phyloP scores from a whole-genome alignment of 1,140 invertebrate species.

The Charaxes varanes region DNA sequence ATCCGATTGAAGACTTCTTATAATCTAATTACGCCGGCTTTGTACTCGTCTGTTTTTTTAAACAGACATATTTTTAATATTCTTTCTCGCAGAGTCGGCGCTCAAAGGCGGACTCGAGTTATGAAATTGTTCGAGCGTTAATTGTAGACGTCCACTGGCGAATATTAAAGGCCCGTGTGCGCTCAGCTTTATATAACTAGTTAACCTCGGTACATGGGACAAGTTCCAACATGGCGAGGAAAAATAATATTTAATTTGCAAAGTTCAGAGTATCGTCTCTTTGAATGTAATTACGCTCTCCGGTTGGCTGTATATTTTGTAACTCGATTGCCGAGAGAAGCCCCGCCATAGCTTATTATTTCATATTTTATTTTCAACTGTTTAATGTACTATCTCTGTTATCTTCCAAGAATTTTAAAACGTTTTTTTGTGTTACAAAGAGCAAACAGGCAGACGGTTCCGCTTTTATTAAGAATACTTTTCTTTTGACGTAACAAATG shows the following conservation, averaged over 20 bases:
- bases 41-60: conserved; percentile 38
- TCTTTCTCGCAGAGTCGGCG: conserved; percentile 43
- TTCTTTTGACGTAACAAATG: too few species aligned
- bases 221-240: conserved; percentile 34
- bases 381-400: too few species aligned
- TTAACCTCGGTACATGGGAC: conserved; percentile 44
- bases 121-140: conserved; percentile 67
- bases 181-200: conserved; percentile 47
- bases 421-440: too few species aligned
- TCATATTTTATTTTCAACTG: too few species aligned
- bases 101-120: conserved; percentile 65
- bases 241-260: conserved; percentile 60
- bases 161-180: conserved; percentile 62
- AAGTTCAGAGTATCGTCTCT: conserved; percentile 34
- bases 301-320: conserved; percentile 11
- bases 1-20: conserved; percentile 15
- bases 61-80: conserved; percentile 53
- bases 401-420: too few species aligned
- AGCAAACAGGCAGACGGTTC: too few species aligned
- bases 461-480: too few species aligned
- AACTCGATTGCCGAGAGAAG: conserved; percentile 20
- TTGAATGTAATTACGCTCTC: conserved; percentile 33
- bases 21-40: conserved; percentile 60
- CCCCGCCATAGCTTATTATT: too few species aligned
- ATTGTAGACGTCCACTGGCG: conserved; percentile 64